Evolutionary conservation across 2,113 vertebrate species (phyloP), one percentile per base, ranked within the genome.

Genomic region (Hoplias malabaricus): DNA sequence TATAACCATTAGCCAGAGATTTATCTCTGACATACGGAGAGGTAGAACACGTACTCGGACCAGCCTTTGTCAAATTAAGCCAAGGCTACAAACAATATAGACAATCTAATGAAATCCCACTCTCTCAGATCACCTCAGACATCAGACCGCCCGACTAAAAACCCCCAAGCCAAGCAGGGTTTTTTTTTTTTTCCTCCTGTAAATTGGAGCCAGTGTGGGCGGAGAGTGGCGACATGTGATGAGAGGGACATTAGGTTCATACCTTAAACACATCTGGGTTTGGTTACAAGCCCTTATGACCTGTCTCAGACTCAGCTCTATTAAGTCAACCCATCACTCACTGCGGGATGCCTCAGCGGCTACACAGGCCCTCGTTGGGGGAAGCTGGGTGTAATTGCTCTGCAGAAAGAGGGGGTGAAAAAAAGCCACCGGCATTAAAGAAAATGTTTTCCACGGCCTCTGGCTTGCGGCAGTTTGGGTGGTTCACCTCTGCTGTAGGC

Each of bases 261-360:
- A 74, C 86, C 86, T 81, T 84, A 70, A 74, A 82, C 81, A 91
- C 91, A 92, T 91, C 91, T 93, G 92, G 89, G 83, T 91, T 85
- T 89, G 66, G 84, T 92, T 92, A 91, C 75, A 68, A 43, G 78
- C 68, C 80, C 53, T 80, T 82, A 74, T 90, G 90, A 90, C 88
- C 90, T 80, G 81, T 80, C 68, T 79, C 75, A 76, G 81, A 81
- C 85, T 87, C 50, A 76, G 80, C 85, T 88, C 65, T 69, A 77
- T 88, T 86, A 86, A 84, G 11, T 81, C 68, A 84, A 83, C 82
- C 84, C 82, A 87, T 74, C 69, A 77, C 67, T 21, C 79, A 73
- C 70, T 21, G 48, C 2, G 12, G 31, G 68, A 70, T 14, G 31
- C 40, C 67, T 69, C 27, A 50, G 29, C 14, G 8, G 67, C 25